Conservation (phyloP, 2,113 vertebrate genomes). For the Etheostoma cragini region DNA sequence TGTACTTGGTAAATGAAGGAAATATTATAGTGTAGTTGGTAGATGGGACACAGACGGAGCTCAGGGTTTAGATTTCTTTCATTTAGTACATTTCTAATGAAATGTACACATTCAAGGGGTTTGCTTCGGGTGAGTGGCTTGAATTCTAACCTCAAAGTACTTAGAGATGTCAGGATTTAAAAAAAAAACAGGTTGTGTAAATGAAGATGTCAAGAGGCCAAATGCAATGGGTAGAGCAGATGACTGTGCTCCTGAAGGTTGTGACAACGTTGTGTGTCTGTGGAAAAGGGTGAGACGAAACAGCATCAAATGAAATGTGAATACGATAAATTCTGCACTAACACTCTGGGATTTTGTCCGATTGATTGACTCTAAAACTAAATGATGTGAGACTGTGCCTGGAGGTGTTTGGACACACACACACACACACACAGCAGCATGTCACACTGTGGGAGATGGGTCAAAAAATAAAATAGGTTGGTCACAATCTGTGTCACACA, state of each 20-base stretch:
- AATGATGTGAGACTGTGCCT: neutral
- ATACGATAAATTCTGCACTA: neutral
- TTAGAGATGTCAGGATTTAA: neutral
- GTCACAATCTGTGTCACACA: neutral
- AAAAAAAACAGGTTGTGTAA: neutral
- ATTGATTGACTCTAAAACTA: neutral
- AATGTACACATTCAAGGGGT: neutral
- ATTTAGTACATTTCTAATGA: neutral
- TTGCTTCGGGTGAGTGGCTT: neutral
- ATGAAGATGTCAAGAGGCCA: neutral
- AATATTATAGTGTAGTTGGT: neutral
- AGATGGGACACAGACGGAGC: neutral
- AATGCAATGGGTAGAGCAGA: neutral
- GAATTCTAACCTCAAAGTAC: neutral
- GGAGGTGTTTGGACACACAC: too few relatives aligned
- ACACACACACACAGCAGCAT: neutral
- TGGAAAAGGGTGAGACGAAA: neutral
- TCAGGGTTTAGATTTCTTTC: neutral
- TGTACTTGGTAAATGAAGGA: too few relatives aligned
- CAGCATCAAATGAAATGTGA: neutral
- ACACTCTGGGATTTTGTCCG: neutral
- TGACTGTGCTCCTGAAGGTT: neutral
- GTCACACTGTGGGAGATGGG: neutral
- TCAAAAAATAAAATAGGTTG: conserved; percentile 8
- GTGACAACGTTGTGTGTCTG: neutral